Conservation (phyloP, 2,113 vertebrate species). For the Sigmodon hispidus region DNA sequence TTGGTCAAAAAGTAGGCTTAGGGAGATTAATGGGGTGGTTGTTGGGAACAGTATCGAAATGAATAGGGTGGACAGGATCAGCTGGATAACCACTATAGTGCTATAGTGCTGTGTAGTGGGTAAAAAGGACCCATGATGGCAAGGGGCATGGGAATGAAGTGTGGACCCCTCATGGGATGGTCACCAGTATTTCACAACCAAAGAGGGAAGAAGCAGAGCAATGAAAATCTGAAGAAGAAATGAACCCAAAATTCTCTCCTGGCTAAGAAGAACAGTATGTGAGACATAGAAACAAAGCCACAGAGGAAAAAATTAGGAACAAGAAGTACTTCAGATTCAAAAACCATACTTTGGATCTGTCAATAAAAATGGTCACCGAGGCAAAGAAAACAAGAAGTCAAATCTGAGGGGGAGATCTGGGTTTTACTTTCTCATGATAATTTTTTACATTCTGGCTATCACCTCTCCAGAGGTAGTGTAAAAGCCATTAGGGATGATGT, state of each 20-base stretch:
- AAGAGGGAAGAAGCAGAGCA: not conserved
- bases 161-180: not conserved
- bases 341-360: not conserved
- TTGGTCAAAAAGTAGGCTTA: not conserved
- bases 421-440: not conserved
- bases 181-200: fast-evolving
- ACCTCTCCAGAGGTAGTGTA: not conserved
- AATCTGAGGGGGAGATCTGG: not conserved
- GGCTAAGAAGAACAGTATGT: not conserved
- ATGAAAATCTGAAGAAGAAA: not conserved
- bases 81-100: fast-evolving
- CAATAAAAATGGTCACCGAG: not conserved
- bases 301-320: not conserved
- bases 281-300: not conserved
- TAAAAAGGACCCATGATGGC: fast-evolving
- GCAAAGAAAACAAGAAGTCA: not conserved
- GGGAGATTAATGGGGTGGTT: not conserved
- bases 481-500: not conserved
- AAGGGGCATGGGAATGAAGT: not conserved
- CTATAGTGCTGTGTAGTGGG: fast-evolving
- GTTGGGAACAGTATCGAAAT: not conserved
- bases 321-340: not conserved
- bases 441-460: not conserved
- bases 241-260: not conserved
- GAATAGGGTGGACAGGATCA: not conserved